Evolutionary conservation across 1,140 invertebrate genomes (phyloP), one percentile per base, ranked within the genome.

Genomic region (Batillaria attramentaria): DNA sequence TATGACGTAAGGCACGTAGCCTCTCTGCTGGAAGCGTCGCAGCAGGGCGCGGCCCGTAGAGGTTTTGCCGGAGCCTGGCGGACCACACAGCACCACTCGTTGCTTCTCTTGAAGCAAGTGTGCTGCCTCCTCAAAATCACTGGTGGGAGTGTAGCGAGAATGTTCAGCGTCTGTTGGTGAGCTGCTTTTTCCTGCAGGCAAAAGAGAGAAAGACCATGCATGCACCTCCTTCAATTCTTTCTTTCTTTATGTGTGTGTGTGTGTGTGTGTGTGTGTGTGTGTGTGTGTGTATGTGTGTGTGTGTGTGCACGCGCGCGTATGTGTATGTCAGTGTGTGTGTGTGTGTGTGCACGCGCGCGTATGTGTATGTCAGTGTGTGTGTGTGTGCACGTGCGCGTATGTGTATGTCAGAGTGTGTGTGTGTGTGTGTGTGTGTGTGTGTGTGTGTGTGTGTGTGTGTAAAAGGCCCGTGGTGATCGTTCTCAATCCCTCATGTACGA

Each of bases 341-440:
- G 57, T 62, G 57, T 62, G 57, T 62, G 10, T 62, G 57, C 31
- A 28, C 31, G 57, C 31, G 57, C 31, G 57, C 31, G 57, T 62
- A 28, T 62, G 57, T 62, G 57, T 62, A 28, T 62, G 57, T 62
- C 20, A n/a, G 57, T 62, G 57, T 62, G 57, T 62, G 57, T 62
- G 57, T 62, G 10, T 62, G 20, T 28, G 20, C n/a, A 18, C n/a
- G 20, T 28, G 20, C n/a, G 20, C 31, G 20, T 28, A n/a, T 62
- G 57, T 62, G 57, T 62, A 28, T 62, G 57, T 62, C 10, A n/a
- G 57, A n/a, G 57, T 62, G 57, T 62, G 57, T 62, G 57, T 62
- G 57, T 62, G n/a, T 62, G 57, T 62, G 57, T 62, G 57, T 62
- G 57, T 62, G 57, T 62, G 57, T 62, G 57, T 62, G 57, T 62